Evolutionary conservation across 2,797 vertebrate species (phyloP).

Genomic region (Lagocephalus sceleratus): DNA sequence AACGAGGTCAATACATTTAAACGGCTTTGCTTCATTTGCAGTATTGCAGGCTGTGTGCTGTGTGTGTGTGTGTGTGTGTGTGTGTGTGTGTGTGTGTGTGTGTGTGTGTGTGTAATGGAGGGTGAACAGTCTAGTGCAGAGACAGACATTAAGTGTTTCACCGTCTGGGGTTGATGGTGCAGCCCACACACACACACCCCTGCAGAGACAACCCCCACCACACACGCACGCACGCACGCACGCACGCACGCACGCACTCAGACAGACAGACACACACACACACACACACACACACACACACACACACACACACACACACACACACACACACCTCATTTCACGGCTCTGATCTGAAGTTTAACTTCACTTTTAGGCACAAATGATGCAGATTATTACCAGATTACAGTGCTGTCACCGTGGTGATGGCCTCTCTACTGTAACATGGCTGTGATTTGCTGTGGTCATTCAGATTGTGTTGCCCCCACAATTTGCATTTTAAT

Average conservation of each 20-base stretch:
- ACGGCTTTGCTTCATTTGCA: constrained; percentile 25
- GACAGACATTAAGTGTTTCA: constrained; percentile 62
- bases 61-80: constrained; percentile 5
- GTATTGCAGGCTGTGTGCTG: constrained; percentile 7
- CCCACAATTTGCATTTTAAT: too few relatives aligned
- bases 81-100: constrained; percentile 6
- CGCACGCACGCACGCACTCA: too few relatives aligned
- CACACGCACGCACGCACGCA: neutral
- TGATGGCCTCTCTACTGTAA: too few relatives aligned
- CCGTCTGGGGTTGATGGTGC: constrained; percentile 56
- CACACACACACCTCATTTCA: constrained; percentile 30
- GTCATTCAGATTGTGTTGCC: too few relatives aligned
- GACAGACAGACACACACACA: constrained; percentile 17
- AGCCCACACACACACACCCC: constrained; percentile 13
- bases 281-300: neutral
- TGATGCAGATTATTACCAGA: too few relatives aligned
- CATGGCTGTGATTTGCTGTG: too few relatives aligned
- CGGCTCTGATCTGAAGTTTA: constrained; percentile 36
- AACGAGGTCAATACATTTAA: neutral
- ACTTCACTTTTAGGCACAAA: constrained; percentile 57
- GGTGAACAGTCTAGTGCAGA: constrained; percentile 42
- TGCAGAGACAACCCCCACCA: constrained; percentile 13
- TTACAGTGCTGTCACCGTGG: too few relatives aligned
- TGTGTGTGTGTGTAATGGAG: constrained; percentile 43
- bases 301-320: too few relatives aligned